Base-by-base conservation (phyloP, 2,113 vertebrate species). In the Nannospalax galili region DNA sequence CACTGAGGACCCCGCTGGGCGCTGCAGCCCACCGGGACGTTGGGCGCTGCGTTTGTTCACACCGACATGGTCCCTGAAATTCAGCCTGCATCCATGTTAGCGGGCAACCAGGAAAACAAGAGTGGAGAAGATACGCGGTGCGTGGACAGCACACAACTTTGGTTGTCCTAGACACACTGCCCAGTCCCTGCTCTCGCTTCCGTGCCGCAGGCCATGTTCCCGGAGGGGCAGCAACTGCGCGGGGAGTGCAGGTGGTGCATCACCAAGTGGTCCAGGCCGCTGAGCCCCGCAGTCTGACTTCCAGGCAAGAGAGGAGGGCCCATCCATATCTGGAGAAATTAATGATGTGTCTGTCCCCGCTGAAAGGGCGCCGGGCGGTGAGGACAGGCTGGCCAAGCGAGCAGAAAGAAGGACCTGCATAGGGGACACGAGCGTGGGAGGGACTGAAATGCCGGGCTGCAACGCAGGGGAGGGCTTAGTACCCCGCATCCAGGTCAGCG, bases 341-440 rank as follows among this genome's bases (percentile, higher is more conserved):
- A 95, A 94, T 96, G 93, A 88, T 12, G 74, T 88, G 48, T 84
- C 94, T 93, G 86, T 94, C 84, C 9, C 58, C 96, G 98, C 98
- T 98, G 98, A 97, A 97, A 98, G 70, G 89, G 78, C 35, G 37
- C 16, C 10, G 16, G 78, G 37, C 16, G 3, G 52, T 30, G 0
- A 4, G 30, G 24, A 45, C 35, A 24, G 65, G 16, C 8, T 7
- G 67, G 37, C 26, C 11, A 11, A 48, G 40, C 2, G 37, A 28
- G 17, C 7, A 30, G 32, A 5, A 11, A 14, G 5, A 5, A 11
- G 9, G 5, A 81, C 30, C 1, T 4, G 10, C 10, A 4, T 48
- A 17, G 26, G 10, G 40, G 45, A 5, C 20, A 2, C 15, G 7
- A 22, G 15, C 1, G 45, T 40, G 22, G n/a, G 52, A 28, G 15